Evolutionary conservation across 2,113 vertebrate species (phyloP).

Genomic region (Tragulus kanchil): DNA sequence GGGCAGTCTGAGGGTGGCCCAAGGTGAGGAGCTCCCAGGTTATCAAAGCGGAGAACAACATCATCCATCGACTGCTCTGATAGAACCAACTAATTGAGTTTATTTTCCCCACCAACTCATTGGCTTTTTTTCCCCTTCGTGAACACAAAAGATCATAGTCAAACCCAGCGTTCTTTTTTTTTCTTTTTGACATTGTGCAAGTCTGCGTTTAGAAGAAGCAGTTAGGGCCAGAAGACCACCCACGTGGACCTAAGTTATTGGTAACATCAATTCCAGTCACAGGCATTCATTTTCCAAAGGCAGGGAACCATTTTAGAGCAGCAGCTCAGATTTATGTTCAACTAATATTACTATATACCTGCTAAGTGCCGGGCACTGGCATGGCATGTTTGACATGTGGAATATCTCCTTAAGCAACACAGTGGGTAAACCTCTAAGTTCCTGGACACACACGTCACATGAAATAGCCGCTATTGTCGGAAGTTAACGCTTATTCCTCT

Average conservation of each 20-base stretch:
- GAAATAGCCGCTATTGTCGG: neutral
- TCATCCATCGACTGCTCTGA: neutral
- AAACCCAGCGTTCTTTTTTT: neutral
- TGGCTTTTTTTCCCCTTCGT: neutral
- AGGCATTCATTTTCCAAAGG: conserved; percentile 19
- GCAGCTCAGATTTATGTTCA: neutral
- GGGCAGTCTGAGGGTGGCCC: neutral
- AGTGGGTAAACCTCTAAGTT: neutral
- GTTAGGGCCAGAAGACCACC: neutral
- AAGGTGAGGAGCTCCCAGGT: neutral
- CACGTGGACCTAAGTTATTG: neutral
- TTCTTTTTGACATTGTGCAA: neutral
- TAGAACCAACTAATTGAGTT: neutral
- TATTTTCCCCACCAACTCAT: neutral
- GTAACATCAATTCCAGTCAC: neutral
- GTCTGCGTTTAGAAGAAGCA: neutral
- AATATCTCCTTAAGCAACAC: neutral
- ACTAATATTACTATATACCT: neutral
- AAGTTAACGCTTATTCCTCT: conserved; percentile 32
- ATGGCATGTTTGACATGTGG: neutral
- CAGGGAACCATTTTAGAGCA: neutral
- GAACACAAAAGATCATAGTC: neutral
- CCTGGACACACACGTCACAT: neutral
- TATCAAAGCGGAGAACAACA: neutral
- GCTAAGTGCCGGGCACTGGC: neutral